Conservation (phyloP, 2,888 invertebrate species). For the Calameuta pallipes region DNA sequence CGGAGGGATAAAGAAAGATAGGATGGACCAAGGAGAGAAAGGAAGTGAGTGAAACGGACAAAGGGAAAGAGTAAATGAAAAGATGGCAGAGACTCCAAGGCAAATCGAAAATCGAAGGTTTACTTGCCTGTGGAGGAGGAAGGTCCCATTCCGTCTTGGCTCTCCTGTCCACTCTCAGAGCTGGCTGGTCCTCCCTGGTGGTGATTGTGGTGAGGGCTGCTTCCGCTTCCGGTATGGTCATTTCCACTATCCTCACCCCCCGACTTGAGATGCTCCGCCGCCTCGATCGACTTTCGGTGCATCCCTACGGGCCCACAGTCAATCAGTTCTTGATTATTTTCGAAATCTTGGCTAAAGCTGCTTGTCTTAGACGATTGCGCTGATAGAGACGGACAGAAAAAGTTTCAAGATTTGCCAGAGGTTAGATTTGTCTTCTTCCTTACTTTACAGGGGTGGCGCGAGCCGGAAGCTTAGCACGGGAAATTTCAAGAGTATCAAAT, state of each 20-base stretch:
- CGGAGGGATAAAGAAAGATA: background rate
- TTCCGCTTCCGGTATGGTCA: slow-evolving; percentile 63
- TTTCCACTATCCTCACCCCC: slow-evolving; percentile 75
- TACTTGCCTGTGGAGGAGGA: slow-evolving; percentile 54
- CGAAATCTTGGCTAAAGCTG: slow-evolving; percentile 66
- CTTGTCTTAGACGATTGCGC: slow-evolving; percentile 67
- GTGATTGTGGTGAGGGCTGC: slow-evolving; percentile 60
- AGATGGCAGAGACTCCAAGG: background rate
- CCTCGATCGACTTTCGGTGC: slow-evolving; percentile 98
- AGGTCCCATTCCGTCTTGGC: slow-evolving; percentile 62
- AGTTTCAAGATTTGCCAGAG: slow-evolving; percentile 39
- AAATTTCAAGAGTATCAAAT: background rate
- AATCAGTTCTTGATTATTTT: slow-evolving; percentile 66
- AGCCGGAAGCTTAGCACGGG: background rate
- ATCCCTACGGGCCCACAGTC: slow-evolving; percentile 81
- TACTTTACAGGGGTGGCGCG: background rate
- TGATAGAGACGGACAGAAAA: slow-evolving; percentile 66
- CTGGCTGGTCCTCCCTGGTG: slow-evolving; percentile 62
- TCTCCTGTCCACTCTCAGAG: slow-evolving; percentile 63
- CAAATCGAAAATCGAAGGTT: background rate
- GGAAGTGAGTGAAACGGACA: background rate
- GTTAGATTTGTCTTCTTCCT: slow-evolving; percentile 2
- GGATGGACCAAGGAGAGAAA: background rate
- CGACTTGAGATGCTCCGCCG: slow-evolving; percentile 94
- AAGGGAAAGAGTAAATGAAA: background rate